These are phyloP conservation scores for Drosophila melanosoma DNA, from an alignment of 2,888 invertebrate species.

Conservation along the genomic window DNA sequence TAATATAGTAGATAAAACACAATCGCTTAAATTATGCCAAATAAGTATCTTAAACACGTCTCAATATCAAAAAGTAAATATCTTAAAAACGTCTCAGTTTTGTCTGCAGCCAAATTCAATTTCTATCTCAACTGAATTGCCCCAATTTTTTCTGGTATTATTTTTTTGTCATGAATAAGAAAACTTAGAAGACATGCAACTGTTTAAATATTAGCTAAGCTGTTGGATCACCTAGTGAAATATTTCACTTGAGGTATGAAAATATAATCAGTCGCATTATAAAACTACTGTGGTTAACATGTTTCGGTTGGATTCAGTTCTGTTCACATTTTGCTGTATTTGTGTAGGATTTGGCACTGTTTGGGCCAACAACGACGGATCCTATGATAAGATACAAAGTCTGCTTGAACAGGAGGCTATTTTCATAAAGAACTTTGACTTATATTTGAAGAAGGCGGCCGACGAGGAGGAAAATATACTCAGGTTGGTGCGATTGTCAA, in stretches of 20 bases:
- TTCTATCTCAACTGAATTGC: not conserved
- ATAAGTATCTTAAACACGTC: not conserved
- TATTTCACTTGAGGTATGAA: not conserved
- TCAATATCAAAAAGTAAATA: not conserved
- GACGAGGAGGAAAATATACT: slow-evolving; percentile 22
- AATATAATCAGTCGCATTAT: slow-evolving; percentile 35
- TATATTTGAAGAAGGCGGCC: slow-evolving; percentile 37
- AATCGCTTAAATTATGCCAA: not conserved
- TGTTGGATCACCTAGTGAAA: not conserved
- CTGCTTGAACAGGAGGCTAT: slow-evolving; percentile 46
- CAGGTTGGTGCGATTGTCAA: slow-evolving; percentile 26
- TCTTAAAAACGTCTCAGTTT: not conserved
- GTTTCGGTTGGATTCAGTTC: slow-evolving; percentile 18
- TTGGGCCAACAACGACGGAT: slow-evolving; percentile 6
- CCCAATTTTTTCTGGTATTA: slow-evolving; percentile 5
- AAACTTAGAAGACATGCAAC: slow-evolving; percentile 33
- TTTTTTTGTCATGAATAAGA: slow-evolving; percentile 6
- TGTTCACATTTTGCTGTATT: slow-evolving; percentile 3
- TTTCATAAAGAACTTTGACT: slow-evolving; percentile 41
- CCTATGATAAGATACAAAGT: slow-evolving; percentile 15
- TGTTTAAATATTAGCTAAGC: slow-evolving; percentile 57
- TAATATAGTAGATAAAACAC: not conserved
- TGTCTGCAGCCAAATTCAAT: not conserved
- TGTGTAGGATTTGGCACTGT: slow-evolving; percentile 5
- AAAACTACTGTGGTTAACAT: slow-evolving; percentile 32